Evolutionary conservation across 2,113 vertebrate species (phyloP).

Genomic region (Megalops atlanticus): DNA sequence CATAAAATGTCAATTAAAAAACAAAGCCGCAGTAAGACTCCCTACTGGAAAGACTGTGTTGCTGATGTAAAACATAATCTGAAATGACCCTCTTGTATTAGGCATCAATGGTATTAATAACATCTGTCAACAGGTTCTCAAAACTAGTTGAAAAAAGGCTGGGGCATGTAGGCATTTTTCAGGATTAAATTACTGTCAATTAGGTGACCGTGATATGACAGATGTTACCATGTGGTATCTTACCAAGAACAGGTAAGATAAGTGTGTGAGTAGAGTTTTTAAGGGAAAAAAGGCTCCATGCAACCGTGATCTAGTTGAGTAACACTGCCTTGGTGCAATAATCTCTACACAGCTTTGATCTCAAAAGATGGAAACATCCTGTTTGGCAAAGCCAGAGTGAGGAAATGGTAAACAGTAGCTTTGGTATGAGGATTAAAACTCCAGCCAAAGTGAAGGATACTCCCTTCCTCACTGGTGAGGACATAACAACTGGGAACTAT

Average conservation of each 20-base stretch:
- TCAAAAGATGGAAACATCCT: not conserved
- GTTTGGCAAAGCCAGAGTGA: not conserved
- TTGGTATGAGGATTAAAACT: not conserved
- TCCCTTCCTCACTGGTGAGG: not conserved
- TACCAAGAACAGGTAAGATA: not conserved
- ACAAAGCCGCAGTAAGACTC: not conserved
- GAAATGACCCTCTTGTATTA: not conserved
- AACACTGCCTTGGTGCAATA: not conserved
- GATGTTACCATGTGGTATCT: not conserved
- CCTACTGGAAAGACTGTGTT: not conserved
- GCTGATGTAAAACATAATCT: not conserved
- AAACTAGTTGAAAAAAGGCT: not conserved
- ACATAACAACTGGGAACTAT: not conserved
- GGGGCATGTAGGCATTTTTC: not conserved
- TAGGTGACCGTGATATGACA: not conserved
- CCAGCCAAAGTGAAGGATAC: not conserved
- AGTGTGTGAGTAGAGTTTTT: not conserved
- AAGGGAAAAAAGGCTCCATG: not conserved
- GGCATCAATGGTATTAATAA: not conserved
- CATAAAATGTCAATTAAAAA: not conserved
- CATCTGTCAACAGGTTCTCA: not conserved
- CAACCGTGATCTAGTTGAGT: not conserved
- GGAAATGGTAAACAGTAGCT: constrained; percentile 5
- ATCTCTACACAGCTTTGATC: constrained; percentile 2
- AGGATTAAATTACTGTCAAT: not conserved